Base-by-base conservation (phyloP, 2,113 vertebrate genomes). In the Cololabis saira region DNA sequence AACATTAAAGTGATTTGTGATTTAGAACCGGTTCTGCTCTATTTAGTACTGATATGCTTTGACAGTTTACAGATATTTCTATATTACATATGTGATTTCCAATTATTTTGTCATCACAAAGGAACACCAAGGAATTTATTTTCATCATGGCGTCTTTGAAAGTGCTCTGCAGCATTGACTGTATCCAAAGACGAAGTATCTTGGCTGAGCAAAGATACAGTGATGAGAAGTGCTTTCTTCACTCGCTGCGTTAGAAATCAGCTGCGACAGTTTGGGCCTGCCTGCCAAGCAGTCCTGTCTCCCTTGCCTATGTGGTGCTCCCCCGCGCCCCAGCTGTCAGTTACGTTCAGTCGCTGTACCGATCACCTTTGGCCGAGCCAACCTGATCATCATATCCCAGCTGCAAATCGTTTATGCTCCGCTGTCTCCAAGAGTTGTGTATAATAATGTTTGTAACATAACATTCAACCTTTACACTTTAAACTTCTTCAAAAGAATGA, bases 301-400 rank as follows among this genome's bases (percentile, higher is more conserved):
- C 67, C 48, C 68, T 82, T 82, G 80, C 72, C 78, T 82, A 33
- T 55, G 72, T 65, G 60, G 69, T 40, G 63, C 78, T 80, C 83
- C 61, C 81, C 76, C 13, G 48, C 78, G 78, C 63, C 86, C 82
- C 71, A 70, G 84, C 90, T 92, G 92, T 93, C 92, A 92, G 76
- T 80, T 91, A 69, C 75, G 84, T 78, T 92, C 89, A 87, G 80
- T 79, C 85, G 82, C 77, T 78, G 78, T 61, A 71, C 60, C 72
- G 78, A 84, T 69, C 73, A 82, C 81, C 76, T 86, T 87, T 86
- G 68, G 79, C 77, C 43, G 59, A 48, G 48, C 47, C 67, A 50
- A 51, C 13, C 4, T 7, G 22, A 76, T 67, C 54, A 19, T 63
- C n/a, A 17, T 60, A 72, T 58, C 27, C 61, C 40, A 50, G 19